Evolutionary conservation across 2,113 vertebrate species (phyloP), one percentile per base, ranked within the genome.

Genomic region (Sinosuthora webbiana): DNA sequence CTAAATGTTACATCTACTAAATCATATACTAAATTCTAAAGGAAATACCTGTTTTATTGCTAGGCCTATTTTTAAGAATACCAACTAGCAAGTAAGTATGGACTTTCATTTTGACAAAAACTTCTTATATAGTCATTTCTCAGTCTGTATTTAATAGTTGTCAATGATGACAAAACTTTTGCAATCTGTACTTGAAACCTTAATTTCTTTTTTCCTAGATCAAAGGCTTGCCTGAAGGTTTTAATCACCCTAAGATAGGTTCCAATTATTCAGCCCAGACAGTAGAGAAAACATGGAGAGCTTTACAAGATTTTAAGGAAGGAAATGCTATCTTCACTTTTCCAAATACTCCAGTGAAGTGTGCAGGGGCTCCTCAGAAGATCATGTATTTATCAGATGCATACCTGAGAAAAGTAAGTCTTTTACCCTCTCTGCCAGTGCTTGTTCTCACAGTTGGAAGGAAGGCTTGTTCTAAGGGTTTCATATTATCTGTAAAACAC

Each of bases 321-420:
- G 99, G 99, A 68, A 99, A 99, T 60, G 99, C 99, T 55, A 94
- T 99, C 69, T 99, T 99, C 83, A 98, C 98, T 35, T 99, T 99
- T 93, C 99, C 99, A 71, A 99, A 99, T 76, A 99, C 99, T 15
- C 99, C 99, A 0, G 97, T 99, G 63, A 99, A 99, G 96, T 99
- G 99, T 96, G 99, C 98, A 12, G 99, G 99, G 27, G 99, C 99
- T 4, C 99, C 99, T 33, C 99, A 99, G 96, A 99, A 99, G 97
- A 99, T 99, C 90, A 99, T 99, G 99, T 99, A 99, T 94, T 98
- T 99, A 39, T 96, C 99, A 1, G 99, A 99, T 15, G 98, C 98
- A 14, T 99, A 97, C 92, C 95, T 99, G 68, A 98, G 99, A 97
- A 99, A 99, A 98, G 99, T 99, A 97, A 39, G 90, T 90, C 5